Conservation (phyloP, 2,113 vertebrate genomes). For the Odocoileus virginianus region DNA sequence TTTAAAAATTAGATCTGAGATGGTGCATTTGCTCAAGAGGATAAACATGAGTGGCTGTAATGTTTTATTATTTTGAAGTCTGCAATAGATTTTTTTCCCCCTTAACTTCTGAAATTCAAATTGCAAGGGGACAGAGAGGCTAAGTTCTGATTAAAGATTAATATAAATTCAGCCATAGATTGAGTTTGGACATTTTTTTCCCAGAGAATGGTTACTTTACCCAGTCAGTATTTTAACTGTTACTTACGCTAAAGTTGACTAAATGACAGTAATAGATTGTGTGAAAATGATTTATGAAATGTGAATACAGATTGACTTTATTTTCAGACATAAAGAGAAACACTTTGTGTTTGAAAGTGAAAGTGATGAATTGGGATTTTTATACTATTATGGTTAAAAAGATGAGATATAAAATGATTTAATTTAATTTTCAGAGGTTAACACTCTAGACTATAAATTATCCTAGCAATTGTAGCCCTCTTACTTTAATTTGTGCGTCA, state of each 20-base stretch:
- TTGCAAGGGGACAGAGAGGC: not conserved
- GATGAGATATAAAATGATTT: conserved; percentile 34
- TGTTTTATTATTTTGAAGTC: conserved; percentile 27
- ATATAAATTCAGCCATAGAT: conserved; percentile 33
- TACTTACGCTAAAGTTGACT: not conserved
- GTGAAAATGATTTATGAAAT: conserved; percentile 45
- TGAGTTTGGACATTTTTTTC: not conserved
- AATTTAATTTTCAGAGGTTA: conserved; percentile 28
- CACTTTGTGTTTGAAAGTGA: not conserved
- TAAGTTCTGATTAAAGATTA: conserved; percentile 48
- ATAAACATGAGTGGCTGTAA: not conserved
- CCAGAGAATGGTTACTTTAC: conserved; percentile 4
- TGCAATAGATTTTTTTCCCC: conserved; percentile 14
- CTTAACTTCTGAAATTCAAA: conserved; percentile 41
- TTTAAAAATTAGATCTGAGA: not conserved
- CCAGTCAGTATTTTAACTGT: not conserved
- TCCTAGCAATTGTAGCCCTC: not conserved
- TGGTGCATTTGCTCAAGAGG: not conserved
- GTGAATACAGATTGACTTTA: conserved; percentile 35
- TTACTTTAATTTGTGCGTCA: not conserved
- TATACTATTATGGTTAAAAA: not conserved
- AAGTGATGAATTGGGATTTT: conserved; percentile 1
- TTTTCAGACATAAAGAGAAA: conserved; percentile 45
- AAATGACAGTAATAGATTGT: conserved; percentile 26
- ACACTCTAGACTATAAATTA: not conserved